These are phyloP conservation scores for Dione vanillae DNA, from an alignment of 2,888 invertebrate genomes.

Conservation along the genomic window DNA sequence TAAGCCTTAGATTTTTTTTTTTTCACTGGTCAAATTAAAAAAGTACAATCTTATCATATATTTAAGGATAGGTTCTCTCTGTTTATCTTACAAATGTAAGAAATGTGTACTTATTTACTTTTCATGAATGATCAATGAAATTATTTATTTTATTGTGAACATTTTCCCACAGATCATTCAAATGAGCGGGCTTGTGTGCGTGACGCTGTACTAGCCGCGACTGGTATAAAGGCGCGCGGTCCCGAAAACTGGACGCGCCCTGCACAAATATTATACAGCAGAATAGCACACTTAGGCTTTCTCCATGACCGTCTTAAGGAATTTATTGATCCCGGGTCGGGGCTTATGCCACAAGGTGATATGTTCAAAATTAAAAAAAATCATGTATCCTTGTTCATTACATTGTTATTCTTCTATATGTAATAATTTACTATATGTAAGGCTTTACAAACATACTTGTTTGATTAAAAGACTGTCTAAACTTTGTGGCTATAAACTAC, in stretches of 20 bases:
- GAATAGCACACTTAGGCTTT: slow-evolving; percentile 94
- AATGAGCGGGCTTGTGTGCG: slow-evolving; percentile 81
- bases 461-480: background rate
- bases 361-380: background rate
- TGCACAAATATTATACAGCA: slow-evolving; percentile 87
- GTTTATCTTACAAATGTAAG: too few species aligned
- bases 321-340: slow-evolving; percentile 90
- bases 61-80: too few species aligned
- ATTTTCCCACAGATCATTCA: slow-evolving; percentile 50
- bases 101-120: too few species aligned
- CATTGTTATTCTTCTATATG: background rate
- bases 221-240: slow-evolving; percentile 93
- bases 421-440: slow-evolving; percentile 2
- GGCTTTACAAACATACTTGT: background rate
- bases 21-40: too few species aligned
- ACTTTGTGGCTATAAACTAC: too few species aligned
- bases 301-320: slow-evolving; percentile 92
- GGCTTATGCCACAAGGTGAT: slow-evolving; percentile 83
- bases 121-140: too few species aligned
- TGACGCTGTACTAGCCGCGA: slow-evolving; percentile 93
- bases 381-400: background rate
- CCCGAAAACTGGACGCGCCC: slow-evolving; percentile 69
- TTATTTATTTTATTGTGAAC: background rate
- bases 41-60: too few species aligned
- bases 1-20: too few species aligned